Evolutionary conservation across 2,797 vertebrate species (phyloP).

Genomic region (Squalus acanthias): DNA sequence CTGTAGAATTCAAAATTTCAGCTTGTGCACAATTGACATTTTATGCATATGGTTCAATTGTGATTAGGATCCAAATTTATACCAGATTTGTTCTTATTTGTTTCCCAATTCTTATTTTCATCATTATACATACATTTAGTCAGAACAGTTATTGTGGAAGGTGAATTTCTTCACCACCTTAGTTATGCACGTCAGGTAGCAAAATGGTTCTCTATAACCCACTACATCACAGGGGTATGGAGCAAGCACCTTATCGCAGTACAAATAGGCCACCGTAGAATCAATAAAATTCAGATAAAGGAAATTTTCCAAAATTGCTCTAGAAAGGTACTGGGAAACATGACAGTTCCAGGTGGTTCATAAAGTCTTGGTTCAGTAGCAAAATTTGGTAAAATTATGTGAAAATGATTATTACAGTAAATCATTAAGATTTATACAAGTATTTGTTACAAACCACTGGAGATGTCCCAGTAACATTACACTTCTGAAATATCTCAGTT

Average conservation of each 20-base stretch:
- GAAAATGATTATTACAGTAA: not conserved
- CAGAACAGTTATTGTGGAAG: not conserved
- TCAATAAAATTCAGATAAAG: not conserved
- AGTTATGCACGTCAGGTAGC: not conserved
- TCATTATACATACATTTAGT: not conserved
- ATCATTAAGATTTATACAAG: not conserved
- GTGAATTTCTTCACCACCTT: not conserved
- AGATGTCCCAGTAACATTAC: not conserved
- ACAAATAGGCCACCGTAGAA: not conserved
- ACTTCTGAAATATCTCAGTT: not conserved
- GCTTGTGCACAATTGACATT: not conserved
- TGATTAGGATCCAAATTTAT: not conserved
- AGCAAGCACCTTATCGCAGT: not conserved
- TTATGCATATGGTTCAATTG: not conserved
- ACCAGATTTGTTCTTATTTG: not conserved
- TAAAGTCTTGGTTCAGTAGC: not conserved
- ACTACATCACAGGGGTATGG: not conserved
- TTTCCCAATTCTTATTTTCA: not conserved
- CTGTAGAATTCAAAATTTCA: not conserved
- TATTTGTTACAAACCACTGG: not conserved
- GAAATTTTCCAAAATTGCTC: not conserved
- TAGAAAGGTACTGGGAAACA: not conserved
- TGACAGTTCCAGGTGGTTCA: not conserved
- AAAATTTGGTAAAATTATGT: not conserved
- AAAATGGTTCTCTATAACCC: not conserved